Percentiles rank a stretch among this genome's conserved stretches.
These are phyloP conservation scores for Liopterus haemorrhoidalis DNA, from an alignment of 2,888 invertebrate genomes.

Conservation along the genomic window DNA sequence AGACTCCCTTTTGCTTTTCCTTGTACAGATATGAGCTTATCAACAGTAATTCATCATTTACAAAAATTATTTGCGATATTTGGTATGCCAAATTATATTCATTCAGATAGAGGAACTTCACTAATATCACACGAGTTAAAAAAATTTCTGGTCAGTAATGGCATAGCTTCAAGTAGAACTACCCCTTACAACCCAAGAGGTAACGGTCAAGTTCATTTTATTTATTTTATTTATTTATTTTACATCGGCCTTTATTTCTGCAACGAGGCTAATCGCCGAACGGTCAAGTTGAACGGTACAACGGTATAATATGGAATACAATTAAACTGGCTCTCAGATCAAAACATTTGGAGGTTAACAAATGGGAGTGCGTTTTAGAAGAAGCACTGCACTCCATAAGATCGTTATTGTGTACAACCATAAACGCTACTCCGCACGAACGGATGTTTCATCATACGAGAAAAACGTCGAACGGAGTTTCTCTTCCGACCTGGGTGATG, in stretches of 20 bases:
- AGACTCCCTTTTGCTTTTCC: conserved; percentile 23
- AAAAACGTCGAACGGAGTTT: conserved; percentile 2
- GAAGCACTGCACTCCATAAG: conserved; percentile 25
- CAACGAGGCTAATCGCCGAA: too few species aligned
- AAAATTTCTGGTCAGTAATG: conserved; percentile 18
- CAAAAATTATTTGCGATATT: conserved; percentile 22
- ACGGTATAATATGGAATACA: conserved; percentile 18
- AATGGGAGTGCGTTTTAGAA: conserved; percentile 18
- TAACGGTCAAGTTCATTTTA: conserved; percentile 25
- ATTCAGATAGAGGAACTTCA: conserved; percentile 26
- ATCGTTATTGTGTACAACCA: conserved; percentile 26
- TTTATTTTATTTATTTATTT: too few species aligned
- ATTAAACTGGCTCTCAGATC: conserved; percentile 18
- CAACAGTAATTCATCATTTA: conserved; percentile 24
- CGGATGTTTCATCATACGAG: conserved; percentile 19
- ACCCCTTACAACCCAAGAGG: conserved; percentile 28
- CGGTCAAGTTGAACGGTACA: conserved; percentile 16
- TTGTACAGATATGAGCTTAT: conserved; percentile 20
- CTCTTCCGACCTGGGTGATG: too few species aligned
- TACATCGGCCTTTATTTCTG: too few species aligned
- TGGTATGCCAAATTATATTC: conserved; percentile 26
- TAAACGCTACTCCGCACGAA: conserved; percentile 26
- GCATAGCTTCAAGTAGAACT: conserved; percentile 26
- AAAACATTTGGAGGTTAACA: conserved; percentile 2
- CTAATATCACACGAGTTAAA: conserved; percentile 27